Percentiles rank a stretch among this genome's conserved stretches.
phyloP scores from a whole-genome alignment of 1,140 invertebrate genomes.

The Leptinotarsa defecta region DNA sequence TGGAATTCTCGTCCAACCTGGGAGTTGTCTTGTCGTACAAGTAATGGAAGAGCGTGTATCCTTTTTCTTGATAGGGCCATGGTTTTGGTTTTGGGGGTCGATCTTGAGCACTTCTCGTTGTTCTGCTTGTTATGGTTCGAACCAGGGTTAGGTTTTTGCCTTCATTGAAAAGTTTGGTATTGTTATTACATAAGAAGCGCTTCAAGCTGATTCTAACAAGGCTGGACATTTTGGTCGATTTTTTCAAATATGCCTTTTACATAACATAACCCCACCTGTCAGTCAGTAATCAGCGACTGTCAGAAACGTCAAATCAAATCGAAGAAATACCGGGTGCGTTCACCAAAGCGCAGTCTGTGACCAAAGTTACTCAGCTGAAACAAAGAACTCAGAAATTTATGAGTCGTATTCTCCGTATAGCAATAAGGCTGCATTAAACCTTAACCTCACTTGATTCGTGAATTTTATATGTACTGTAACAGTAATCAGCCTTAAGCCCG shows the following conservation, averaged over 20 bases:
- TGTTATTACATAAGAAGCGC: conserved; percentile 27
- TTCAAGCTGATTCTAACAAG: conserved; percentile 40
- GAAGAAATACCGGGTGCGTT: no score
- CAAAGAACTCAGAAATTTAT: no score
- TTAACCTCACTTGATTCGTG: no score
- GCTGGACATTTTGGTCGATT: conserved; percentile 39
- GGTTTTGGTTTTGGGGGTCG: conserved; percentile 61
- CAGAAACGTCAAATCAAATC: no score
- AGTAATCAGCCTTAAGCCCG: no score
- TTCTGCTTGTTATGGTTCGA: conserved; percentile 63
- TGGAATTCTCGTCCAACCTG: conserved; percentile 60
- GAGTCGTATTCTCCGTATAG: no score
- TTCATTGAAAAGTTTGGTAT: conserved; percentile 41
- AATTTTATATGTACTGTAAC: no score
- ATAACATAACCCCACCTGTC: neutral
- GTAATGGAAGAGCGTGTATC: conserved; percentile 60
- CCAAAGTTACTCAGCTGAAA: no score
- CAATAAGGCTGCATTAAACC: no score
- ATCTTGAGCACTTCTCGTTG: conserved; percentile 57
- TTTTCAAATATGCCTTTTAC: conserved; percentile 12
- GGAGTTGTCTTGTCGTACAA: conserved; percentile 65
- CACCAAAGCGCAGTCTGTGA: no score
- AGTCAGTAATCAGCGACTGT: no score
- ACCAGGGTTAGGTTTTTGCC: conserved; percentile 58
- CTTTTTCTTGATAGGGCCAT: conserved; percentile 66